These are phyloP conservation scores for Colius striatus DNA, from an alignment of 2,113 vertebrate genomes.

Conservation along the genomic window DNA sequence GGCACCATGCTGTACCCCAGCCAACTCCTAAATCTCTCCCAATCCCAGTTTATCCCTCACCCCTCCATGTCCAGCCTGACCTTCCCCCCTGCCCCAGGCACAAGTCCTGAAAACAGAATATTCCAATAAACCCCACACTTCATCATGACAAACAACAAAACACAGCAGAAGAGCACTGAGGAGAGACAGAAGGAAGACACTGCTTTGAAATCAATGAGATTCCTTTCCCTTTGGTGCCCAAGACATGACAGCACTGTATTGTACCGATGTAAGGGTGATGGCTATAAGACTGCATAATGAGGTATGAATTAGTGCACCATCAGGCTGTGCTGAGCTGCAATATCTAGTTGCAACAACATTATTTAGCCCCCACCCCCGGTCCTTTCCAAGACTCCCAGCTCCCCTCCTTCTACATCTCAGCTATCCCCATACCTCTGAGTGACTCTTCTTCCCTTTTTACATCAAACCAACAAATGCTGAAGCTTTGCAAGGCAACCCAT, in stretches of 20 bases:
- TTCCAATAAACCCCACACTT: neutral
- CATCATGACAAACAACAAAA: neutral
- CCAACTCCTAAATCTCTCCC: neutral
- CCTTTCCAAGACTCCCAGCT: neutral
- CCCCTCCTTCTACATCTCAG: neutral
- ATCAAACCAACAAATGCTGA: neutral
- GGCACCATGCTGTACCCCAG: neutral
- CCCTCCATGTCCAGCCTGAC: neutral
- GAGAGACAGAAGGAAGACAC: neutral
- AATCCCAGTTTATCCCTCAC: neutral
- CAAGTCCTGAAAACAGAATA: fast-evolving
- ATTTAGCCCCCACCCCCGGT: neutral
- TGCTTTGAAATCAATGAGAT: neutral
- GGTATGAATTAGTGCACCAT: neutral
- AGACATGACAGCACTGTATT: neutral
- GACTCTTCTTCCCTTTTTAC: neutral
- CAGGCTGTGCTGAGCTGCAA: neutral
- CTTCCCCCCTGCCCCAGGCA: neutral
- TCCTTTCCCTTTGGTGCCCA: neutral
- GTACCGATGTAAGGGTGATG: fast-evolving
- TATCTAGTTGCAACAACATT: neutral
- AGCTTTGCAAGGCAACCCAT: neutral
- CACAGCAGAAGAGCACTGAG: fast-evolving
- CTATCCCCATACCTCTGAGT: fast-evolving
- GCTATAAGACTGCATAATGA: neutral